phyloP scores from a whole-genome alignment of 2,797 vertebrate genomes.

The Buceros bicornis region DNA sequence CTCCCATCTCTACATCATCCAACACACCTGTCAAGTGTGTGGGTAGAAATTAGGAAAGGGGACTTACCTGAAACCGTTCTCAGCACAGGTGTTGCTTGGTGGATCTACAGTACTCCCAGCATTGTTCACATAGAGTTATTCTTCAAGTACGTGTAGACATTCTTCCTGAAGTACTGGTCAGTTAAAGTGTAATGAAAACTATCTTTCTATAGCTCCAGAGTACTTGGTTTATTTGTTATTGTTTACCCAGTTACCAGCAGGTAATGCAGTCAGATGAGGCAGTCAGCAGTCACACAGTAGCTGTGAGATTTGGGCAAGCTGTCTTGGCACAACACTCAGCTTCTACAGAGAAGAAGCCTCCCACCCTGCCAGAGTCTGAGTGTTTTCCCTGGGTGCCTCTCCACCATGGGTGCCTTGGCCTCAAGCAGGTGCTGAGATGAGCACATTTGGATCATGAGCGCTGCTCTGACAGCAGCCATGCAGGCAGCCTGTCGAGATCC shows the following conservation, averaged over 20 bases:
- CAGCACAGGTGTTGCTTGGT: not conserved
- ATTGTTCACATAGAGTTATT: not conserved
- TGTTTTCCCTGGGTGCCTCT: not conserved
- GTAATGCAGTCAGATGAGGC: not conserved
- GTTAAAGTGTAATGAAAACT: not conserved
- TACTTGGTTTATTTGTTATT: not conserved
- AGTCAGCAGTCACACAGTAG: not conserved
- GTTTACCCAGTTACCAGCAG: not conserved
- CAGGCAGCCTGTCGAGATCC: not conserved
- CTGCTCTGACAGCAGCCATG: not conserved
- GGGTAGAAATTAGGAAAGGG: not conserved
- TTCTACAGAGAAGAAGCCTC: not conserved
- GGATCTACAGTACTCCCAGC: not conserved
- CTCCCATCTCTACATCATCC: not conserved
- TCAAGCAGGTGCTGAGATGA: not conserved
- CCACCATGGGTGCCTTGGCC: not conserved
- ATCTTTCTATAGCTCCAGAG: not conserved
- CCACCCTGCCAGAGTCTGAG: not conserved
- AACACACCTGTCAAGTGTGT: not conserved
- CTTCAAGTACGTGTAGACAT: not conserved
- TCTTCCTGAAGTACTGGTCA: not conserved
- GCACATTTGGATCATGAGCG: not conserved
- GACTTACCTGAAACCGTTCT: not conserved
- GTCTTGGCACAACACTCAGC: not conserved
- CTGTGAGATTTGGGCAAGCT: not conserved